Evolutionary conservation across 2,797 vertebrate genomes (phyloP), one percentile per base, ranked within the genome.

Genomic region (Manis pentadactyla): DNA sequence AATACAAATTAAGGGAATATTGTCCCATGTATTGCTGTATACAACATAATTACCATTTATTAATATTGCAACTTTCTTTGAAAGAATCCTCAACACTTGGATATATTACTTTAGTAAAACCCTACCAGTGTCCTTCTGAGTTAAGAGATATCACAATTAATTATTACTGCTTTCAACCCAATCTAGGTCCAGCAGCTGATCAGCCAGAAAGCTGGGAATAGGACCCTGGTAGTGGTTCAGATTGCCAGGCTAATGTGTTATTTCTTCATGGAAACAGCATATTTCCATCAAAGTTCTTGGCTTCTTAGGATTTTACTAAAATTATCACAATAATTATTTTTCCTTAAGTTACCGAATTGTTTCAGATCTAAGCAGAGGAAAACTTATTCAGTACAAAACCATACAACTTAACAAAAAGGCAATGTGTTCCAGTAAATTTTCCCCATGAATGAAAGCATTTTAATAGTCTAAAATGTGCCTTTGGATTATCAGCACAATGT

Each of bases 31-130:
- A n/a, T 88, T 92, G n/a, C 9, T 88, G 2, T 63, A 49, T 39
- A 57, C 27, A 39, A 34, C 10, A 29, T 88, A 82, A 87, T 91
- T 73, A 42, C 84, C 34, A 79, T 55, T 61, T 81, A 79, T 83
- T 92, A 94, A 78, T 59, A 91, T 39, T 55, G 3, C 15, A 87
- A 49, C 7, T 93, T 79, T 77, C 59, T 90, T 90, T 53, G 9
- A 73, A 90, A 87, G 71, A 90, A 63, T 68, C 12, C 64, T 95
- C 37, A 84, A 34, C 66, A 73, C 15, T 90, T 93, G 39, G 15
- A 18, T 93, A 39, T 61, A 74, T 39, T 27, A 68, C 39, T 93
- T 96, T 89, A 94, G 89, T 82, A 93, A 92, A 94, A 95, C 11
- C 12, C 15, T 79, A 21, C 25, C 15, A 51, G 31, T 53, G 5